A percentile compares a stretch with the other conserved stretches of the same genome.
Conservation (phyloP, 2,113 vertebrate genomes). For the Lota lota region DNA sequence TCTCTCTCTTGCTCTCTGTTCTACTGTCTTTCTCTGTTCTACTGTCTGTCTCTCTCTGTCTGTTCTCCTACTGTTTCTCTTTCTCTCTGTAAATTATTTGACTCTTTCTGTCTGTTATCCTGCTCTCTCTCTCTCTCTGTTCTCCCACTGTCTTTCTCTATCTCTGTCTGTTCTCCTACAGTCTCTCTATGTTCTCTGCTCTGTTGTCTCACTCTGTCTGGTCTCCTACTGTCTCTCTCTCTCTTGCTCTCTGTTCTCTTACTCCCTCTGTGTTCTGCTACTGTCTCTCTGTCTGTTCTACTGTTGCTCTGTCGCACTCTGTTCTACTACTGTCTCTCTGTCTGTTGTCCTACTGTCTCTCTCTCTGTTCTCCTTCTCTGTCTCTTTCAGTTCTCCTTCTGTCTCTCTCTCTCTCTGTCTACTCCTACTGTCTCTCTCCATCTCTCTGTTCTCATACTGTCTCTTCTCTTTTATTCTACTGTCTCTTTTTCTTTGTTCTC, state of each 20-base stretch:
- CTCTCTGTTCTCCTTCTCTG: neutral
- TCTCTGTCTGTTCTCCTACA: slow-evolving; percentile 33
- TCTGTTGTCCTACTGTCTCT: neutral
- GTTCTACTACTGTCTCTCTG: no score
- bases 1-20: no score
- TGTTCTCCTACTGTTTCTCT: neutral
- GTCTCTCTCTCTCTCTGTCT: neutral
- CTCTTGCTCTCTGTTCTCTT: slow-evolving; percentile 4
- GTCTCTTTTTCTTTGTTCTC: slow-evolving; percentile 13
- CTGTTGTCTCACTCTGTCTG: slow-evolving; percentile 8
- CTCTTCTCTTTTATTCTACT: slow-evolving; percentile 13
- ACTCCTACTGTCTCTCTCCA: slow-evolving; percentile 7
- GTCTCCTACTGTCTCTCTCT: neutral
- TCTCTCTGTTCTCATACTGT: neutral
- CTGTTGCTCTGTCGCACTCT: slow-evolving; percentile 18
- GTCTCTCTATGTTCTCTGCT: slow-evolving; percentile 52
- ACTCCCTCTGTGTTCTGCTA: no score
- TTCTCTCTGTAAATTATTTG: neutral
- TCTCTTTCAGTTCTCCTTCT: neutral
- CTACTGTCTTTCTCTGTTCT: no score
- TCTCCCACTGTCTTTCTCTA: neutral
- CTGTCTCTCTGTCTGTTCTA: neutral
- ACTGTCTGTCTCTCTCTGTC: no score
- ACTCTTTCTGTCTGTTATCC: neutral
- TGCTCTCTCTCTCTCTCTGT: neutral